These are phyloP conservation scores for Siniperca knerii DNA, from an alignment of 2,113 vertebrate genomes.

Conservation along the genomic window DNA sequence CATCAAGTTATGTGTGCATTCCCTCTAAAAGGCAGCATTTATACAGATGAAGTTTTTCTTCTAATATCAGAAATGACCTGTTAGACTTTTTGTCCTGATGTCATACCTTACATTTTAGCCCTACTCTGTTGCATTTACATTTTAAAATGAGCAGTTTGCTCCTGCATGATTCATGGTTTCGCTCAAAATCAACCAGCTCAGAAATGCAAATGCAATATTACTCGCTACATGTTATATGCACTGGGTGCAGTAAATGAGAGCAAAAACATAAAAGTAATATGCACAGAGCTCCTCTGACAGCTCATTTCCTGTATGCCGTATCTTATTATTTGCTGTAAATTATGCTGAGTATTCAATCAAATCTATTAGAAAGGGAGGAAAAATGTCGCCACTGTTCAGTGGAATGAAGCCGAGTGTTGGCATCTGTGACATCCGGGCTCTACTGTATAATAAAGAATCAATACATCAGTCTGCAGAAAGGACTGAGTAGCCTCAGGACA, in stretches of 20 bases:
- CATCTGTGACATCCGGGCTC: constrained; percentile 65
- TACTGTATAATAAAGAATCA: constrained; percentile 72
- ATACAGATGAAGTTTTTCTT: background rate
- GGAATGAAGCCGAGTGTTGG: constrained; percentile 63
- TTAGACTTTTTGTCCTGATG: background rate
- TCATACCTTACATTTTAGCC: constrained; percentile 13
- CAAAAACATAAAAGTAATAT: constrained; percentile 8
- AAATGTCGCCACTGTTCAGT: constrained; percentile 64
- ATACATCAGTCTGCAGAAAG: constrained; percentile 59
- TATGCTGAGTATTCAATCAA: constrained; percentile 69
- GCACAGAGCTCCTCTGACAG: background rate
- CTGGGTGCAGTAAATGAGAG: constrained; percentile 2
- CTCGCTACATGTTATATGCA: background rate
- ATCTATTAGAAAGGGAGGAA: constrained; percentile 64
- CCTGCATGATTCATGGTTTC: background rate
- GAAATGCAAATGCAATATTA: constrained; percentile 24
- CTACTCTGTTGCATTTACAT: background rate
- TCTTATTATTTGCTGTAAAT: constrained; percentile 68
- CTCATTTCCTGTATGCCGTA: constrained; percentile 51
- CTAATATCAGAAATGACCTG: constrained; percentile 28
- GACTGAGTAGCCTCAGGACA: constrained; percentile 32
- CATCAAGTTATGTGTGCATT: constrained; percentile 8
- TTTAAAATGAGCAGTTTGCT: background rate
- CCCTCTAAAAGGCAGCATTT: constrained; percentile 47
- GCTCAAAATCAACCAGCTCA: background rate